phyloP scores from a whole-genome alignment of 2,113 vertebrate species.

The Parotia lawesii region DNA sequence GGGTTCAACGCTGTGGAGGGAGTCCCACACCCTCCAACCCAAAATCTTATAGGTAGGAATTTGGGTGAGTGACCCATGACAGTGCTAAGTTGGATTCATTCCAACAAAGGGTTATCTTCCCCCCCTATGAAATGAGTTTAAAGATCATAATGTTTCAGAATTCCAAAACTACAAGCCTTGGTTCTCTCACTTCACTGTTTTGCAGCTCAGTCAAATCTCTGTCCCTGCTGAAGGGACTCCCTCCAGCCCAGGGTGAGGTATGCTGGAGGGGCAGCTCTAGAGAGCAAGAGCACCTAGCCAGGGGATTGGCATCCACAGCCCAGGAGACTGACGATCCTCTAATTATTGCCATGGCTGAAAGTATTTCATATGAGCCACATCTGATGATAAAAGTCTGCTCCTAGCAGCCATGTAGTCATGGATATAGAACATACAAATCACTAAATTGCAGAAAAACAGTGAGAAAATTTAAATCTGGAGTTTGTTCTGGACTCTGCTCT shows the following conservation, averaged over 20 bases:
- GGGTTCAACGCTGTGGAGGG: accelerated
- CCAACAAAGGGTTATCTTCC: background rate
- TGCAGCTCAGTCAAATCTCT: background rate
- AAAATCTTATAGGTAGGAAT: background rate
- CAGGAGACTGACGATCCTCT: accelerated
- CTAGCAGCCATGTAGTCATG: background rate
- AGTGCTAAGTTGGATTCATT: background rate
- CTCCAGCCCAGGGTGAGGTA: background rate
- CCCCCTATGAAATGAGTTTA: background rate
- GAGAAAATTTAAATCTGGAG: background rate
- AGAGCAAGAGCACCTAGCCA: background rate
- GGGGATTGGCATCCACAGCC: background rate
- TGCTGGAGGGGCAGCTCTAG: background rate
- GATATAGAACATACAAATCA: constrained; percentile 36
- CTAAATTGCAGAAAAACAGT: background rate
- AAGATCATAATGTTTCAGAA: background rate
- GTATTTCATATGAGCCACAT: background rate
- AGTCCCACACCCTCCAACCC: background rate
- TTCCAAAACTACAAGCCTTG: background rate
- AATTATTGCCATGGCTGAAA: background rate
- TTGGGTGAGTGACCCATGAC: background rate
- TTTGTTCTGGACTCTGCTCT: background rate
- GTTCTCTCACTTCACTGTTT: background rate
- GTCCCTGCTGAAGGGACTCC: background rate
- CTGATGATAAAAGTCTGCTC: background rate